Evolutionary conservation across 2,797 vertebrate genomes (phyloP).

Genomic region (Diplodus puntazzo): DNA sequence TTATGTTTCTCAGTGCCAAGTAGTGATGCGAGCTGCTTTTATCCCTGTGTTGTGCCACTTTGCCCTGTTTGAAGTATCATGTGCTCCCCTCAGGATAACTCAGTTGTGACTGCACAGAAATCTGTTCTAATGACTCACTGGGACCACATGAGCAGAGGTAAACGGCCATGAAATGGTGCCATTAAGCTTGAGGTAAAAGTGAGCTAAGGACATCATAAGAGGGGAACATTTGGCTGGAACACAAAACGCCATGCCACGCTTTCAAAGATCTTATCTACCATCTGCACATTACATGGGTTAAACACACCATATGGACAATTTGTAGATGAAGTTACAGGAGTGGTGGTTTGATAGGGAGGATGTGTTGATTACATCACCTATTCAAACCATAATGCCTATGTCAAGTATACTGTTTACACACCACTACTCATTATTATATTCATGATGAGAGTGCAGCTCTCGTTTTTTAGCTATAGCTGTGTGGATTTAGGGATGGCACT

Average conservation of each 20-base stretch:
- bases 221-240: constrained; percentile 9
- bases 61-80: constrained; percentile 24
- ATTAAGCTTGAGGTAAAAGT: constrained; percentile 39
- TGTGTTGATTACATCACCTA: neutral
- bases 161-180: constrained; percentile 64
- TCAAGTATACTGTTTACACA: neutral
- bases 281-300: neutral
- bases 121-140: constrained; percentile 47
- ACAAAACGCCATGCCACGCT: neutral
- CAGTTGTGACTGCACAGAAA: constrained; percentile 42
- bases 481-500: neutral
- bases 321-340: neutral
- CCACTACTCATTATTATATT: too few relatives aligned
- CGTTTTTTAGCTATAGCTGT: too few relatives aligned
- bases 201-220: constrained; percentile 13
- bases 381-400: neutral
- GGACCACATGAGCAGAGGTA: constrained; percentile 44
- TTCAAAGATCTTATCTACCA: constrained; percentile 8
- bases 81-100: constrained; percentile 31
- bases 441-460: neutral
- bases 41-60: constrained; percentile 13
- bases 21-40: neutral
- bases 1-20: neutral
- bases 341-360: neutral
- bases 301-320: constrained; percentile 24